These are phyloP conservation scores for Trematocara marginatum DNA, from an alignment of 2,113 vertebrate genomes.

Conservation along the genomic window DNA sequence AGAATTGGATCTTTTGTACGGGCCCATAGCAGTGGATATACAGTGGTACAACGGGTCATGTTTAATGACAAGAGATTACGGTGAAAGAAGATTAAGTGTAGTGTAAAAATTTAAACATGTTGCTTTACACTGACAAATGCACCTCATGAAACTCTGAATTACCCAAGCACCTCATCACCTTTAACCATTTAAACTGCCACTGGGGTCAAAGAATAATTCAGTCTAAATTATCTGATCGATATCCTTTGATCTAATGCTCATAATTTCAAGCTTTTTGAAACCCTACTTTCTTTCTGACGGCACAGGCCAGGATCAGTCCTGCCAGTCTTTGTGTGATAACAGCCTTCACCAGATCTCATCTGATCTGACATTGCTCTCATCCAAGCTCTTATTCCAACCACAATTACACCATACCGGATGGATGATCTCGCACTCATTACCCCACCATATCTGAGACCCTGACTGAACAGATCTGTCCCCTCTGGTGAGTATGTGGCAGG, in stretches of 20 bases:
- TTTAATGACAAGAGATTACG: background rate
- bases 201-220: background rate
- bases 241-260: background rate
- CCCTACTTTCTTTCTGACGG: background rate
- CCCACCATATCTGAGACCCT: slow-evolving; percentile 29
- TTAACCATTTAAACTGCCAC: background rate
- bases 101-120: background rate
- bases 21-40: slow-evolving; percentile 6
- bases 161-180: background rate
- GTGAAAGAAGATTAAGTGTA: background rate
- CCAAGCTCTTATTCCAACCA: slow-evolving; percentile 12
- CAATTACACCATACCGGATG: slow-evolving; percentile 44
- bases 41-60: background rate
- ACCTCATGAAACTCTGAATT: background rate
- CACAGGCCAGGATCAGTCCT: background rate
- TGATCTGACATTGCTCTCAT: slow-evolving; percentile 35
- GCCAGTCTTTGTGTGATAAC: slow-evolving; percentile 29
- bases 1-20: slow-evolving; percentile 23
- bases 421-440: slow-evolving; percentile 51
- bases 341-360: slow-evolving; percentile 39
- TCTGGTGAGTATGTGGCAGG: slow-evolving; percentile 55
- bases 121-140: background rate
- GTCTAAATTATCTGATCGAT: background rate
- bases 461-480: slow-evolving; percentile 42
- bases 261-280: slow-evolving; percentile 4